These are phyloP conservation scores for Chromoteleia sp. DNA, from an alignment of 2,888 invertebrate genomes.

Conservation along the genomic window DNA sequence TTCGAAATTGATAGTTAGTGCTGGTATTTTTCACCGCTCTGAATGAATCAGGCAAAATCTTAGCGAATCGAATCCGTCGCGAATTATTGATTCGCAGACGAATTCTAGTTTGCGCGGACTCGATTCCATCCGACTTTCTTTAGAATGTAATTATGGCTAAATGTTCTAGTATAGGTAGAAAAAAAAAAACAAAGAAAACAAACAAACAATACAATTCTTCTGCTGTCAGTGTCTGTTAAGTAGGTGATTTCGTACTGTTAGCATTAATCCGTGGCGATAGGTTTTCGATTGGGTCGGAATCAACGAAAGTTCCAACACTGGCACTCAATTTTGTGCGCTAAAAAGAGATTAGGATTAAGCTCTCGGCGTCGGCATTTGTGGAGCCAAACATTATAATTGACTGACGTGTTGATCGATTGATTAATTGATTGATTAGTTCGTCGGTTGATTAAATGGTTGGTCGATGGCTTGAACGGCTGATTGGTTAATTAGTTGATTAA, in stretches of 20 bases:
- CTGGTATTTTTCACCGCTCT: slow-evolving; percentile 58
- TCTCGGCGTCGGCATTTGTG: slow-evolving; percentile 8
- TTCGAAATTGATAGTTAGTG: slow-evolving; percentile 65
- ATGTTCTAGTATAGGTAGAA: slow-evolving; percentile 65
- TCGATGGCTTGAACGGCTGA: too few species aligned
- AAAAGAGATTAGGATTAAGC: slow-evolving; percentile 22
- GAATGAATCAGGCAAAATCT: slow-evolving; percentile 48
- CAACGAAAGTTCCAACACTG: slow-evolving; percentile 58
- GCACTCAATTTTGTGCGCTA: slow-evolving; percentile 61
- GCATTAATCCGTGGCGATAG: slow-evolving; percentile 55
- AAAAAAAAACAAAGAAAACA: slow-evolving; percentile 20
- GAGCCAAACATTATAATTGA: slow-evolving; percentile 19
- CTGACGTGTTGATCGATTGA: slow-evolving; percentile 20
- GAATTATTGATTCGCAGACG: background rate
- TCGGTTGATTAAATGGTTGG: too few species aligned
- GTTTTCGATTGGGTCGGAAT: slow-evolving; percentile 50
- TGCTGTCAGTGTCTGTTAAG: slow-evolving; percentile 67
- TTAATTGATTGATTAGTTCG: too few species aligned
- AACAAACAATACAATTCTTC: slow-evolving; percentile 58
- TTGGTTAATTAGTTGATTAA: too few species aligned
- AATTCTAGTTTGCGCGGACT: slow-evolving; percentile 11
- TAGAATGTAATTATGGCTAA: slow-evolving; percentile 63
- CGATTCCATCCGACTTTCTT: slow-evolving; percentile 53
- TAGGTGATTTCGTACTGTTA: slow-evolving; percentile 66
- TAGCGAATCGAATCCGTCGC: slow-evolving; percentile 26